Evolutionary conservation across 2,797 vertebrate species (phyloP).

Genomic region (Catamblyrhynchus diadema): DNA sequence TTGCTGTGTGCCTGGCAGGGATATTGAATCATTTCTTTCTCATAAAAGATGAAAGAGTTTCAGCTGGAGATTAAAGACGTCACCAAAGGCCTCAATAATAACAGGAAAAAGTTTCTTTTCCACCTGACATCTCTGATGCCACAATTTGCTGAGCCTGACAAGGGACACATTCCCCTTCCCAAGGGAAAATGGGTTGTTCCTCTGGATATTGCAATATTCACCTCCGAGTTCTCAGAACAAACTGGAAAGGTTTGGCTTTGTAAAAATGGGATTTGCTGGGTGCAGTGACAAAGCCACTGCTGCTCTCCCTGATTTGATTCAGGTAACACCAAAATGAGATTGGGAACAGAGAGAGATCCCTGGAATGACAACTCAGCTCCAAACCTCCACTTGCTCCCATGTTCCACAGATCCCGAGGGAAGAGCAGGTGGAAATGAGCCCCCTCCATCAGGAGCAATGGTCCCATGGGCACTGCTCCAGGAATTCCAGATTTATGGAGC

Average conservation of each 20-base stretch:
- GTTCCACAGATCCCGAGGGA: neutral
- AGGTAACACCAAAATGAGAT: neutral
- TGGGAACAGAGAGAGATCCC: neutral
- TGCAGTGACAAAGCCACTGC: neutral
- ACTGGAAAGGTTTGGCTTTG: neutral
- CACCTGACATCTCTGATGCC: neutral
- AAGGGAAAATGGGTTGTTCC: neutral
- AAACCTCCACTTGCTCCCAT: neutral
- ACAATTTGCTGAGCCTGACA: neutral
- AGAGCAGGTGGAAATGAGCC: neutral
- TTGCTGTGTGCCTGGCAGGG: neutral
- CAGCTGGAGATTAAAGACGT: neutral
- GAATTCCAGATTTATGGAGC: neutral
- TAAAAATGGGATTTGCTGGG: neutral
- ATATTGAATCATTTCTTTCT: neutral
- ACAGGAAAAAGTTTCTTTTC: neutral
- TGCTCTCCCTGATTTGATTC: neutral
- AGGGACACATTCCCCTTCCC: neutral
- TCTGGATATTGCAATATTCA: neutral
- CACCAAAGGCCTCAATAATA: neutral
- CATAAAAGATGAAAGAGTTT: neutral
- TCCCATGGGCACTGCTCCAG: neutral
- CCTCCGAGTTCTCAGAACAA: neutral
- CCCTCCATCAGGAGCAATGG: neutral
- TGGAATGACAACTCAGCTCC: neutral